A percentile compares a stretch with the other conserved stretches of the same genome.
These are phyloP conservation scores for Sylvietta virens DNA, from an alignment of 2,113 vertebrate genomes.

Conservation along the genomic window DNA sequence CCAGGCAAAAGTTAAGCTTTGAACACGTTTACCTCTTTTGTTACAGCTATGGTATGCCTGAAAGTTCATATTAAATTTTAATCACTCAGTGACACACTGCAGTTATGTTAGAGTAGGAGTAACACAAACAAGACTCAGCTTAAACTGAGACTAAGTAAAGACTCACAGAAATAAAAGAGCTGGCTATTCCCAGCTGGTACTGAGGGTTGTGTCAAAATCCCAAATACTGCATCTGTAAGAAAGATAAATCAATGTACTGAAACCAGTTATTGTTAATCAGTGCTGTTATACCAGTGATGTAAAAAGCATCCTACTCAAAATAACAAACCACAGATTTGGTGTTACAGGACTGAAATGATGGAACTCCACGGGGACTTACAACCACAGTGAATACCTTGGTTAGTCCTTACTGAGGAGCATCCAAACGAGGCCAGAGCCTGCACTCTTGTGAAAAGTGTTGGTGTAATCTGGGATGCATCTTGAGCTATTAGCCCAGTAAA, in stretches of 20 bases:
- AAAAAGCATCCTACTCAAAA: neutral
- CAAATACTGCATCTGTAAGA: neutral
- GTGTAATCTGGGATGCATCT: neutral
- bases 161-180: neutral
- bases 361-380: fast-evolving
- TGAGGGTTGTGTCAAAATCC: neutral
- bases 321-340: neutral
- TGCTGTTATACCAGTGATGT: neutral
- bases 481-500: neutral
- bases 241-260: neutral
- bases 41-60: neutral
- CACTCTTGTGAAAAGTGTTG: neutral
- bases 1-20: neutral
- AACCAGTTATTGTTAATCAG: neutral
- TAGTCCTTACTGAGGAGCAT: neutral
- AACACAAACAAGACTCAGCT: neutral
- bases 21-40: neutral
- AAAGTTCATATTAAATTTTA: neutral
- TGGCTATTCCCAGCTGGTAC: neutral
- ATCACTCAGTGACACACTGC: constrained; percentile 24
- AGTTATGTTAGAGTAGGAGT: neutral
- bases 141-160: neutral
- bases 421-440: neutral
- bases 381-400: neutral
- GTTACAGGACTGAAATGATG: neutral